Conservation (phyloP, 2,888 invertebrate species). For the Phaedon cochleariae region DNA sequence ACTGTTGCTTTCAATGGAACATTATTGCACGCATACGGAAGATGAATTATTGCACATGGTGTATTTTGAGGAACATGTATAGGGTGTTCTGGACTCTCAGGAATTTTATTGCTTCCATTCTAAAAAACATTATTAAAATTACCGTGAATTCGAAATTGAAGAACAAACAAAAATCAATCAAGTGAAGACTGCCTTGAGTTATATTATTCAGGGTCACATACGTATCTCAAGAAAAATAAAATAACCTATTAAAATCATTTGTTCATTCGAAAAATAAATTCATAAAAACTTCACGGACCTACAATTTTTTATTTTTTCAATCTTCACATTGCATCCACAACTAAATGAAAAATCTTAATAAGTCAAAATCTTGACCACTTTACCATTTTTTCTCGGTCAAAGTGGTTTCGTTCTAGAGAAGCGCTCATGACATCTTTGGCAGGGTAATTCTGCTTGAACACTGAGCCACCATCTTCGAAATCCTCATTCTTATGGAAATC, state of each 20-base stretch:
- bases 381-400: constrained; percentile 56
- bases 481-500: constrained; percentile 65
- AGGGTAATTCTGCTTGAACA: constrained; percentile 25
- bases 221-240: too few relatives aligned
- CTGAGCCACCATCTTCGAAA: constrained; percentile 48
- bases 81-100: constrained; percentile 58
- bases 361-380: too few relatives aligned
- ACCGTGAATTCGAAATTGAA: too few relatives aligned
- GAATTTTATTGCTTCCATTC: constrained; percentile 46
- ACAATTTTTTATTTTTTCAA: too few relatives aligned
- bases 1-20: constrained; percentile 79
- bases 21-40: constrained; percentile 80
- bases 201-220: too few relatives aligned
- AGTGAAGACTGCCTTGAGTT: too few relatives aligned
- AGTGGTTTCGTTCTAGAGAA: constrained; percentile 57
- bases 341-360: too few relatives aligned
- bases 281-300: too few relatives aligned
- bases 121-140: too few relatives aligned
- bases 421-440: constrained; percentile 62
- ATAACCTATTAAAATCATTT: too few relatives aligned
- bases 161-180: constrained; percentile 8
- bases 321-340: too few relatives aligned
- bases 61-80: constrained; percentile 31
- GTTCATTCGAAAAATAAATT: too few relatives aligned
- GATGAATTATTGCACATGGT: constrained; percentile 69